These are phyloP conservation scores for Aphelinus atriplicis DNA, from an alignment of 1,140 invertebrate genomes.

Conservation along the genomic window DNA sequence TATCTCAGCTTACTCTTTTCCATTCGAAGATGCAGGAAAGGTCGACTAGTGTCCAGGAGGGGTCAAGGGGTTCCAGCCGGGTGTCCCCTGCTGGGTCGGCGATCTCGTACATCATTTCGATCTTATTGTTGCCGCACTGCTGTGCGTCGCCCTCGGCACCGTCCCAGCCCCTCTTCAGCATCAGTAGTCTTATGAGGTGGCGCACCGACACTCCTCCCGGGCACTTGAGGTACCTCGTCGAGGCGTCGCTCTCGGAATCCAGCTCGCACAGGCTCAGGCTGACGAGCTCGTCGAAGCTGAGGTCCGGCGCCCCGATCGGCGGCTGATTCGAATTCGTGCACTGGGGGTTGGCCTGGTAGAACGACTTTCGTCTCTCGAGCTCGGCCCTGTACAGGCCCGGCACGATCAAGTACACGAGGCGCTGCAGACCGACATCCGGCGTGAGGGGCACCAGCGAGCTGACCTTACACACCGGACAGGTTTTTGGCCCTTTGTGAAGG, in stretches of 20 bases:
- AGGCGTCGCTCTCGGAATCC: slow-evolving; percentile 6
- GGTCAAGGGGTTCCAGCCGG: slow-evolving; percentile 46
- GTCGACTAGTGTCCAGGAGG: slow-evolving; percentile 58
- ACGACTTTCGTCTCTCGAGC: slow-evolving; percentile 55
- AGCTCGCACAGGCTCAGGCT: slow-evolving; percentile 57
- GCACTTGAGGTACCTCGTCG: slow-evolving; percentile 56
- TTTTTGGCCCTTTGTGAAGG: slow-evolving; percentile 78
- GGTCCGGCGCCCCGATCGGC: slow-evolving; percentile 52
- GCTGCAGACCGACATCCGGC: slow-evolving; percentile 75
- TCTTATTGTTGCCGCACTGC: slow-evolving; percentile 46
- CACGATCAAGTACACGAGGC: slow-evolving; percentile 81
- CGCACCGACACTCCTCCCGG: slow-evolving; percentile 59
- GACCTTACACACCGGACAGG: slow-evolving; percentile 56
- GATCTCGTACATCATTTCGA: slow-evolving; percentile 55
- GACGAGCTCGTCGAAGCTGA: slow-evolving; percentile 58
- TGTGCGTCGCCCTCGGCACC: slow-evolving; percentile 50
- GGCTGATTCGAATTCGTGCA: slow-evolving; percentile 48
- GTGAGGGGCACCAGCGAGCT: slow-evolving; percentile 68
- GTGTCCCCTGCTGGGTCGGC: background rate
- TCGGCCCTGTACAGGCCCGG: slow-evolving; percentile 71
- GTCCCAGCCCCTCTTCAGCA: slow-evolving; percentile 60
- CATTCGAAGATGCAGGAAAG: slow-evolving; percentile 59
- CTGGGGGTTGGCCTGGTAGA: slow-evolving; percentile 55
- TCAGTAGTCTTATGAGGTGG: slow-evolving; percentile 56
- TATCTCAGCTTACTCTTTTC: slow-evolving; percentile 52